Conservation (phyloP, 1,140 invertebrate species). For the Zaprionus nigranus region DNA sequence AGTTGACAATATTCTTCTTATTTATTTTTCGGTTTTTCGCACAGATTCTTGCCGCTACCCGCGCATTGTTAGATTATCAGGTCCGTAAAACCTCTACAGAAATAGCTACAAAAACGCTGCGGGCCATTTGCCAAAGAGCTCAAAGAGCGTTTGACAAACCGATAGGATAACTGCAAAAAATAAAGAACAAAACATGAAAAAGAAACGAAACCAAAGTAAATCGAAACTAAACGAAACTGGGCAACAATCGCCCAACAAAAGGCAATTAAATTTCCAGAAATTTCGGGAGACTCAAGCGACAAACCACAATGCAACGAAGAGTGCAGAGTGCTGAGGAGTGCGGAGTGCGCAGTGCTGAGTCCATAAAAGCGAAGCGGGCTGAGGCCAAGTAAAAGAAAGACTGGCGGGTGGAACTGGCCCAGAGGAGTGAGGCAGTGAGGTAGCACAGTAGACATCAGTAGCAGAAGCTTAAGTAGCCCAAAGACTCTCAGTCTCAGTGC, state of each 20-base stretch:
- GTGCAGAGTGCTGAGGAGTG: neutral
- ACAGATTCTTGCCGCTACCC: neutral
- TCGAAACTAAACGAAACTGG: slow-evolving; percentile 13
- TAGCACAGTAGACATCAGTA: slow-evolving; percentile 48
- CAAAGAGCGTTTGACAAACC: slow-evolving; percentile 42
- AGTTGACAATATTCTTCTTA: slow-evolving; percentile 5
- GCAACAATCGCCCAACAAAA: slow-evolving; percentile 52
- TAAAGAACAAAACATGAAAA: neutral
- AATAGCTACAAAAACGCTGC: slow-evolving; percentile 63
- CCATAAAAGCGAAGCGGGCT: slow-evolving; percentile 56
- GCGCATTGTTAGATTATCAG: slow-evolving; percentile 59
- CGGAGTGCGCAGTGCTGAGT: neutral
- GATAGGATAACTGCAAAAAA: slow-evolving; percentile 34
- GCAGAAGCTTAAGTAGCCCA: slow-evolving; percentile 49
- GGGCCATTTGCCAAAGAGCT: slow-evolving; percentile 63
- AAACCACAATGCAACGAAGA: slow-evolving; percentile 59
- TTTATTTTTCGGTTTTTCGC: neutral
- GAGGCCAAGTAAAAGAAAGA: neutral
- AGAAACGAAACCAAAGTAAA: slow-evolving; percentile 14
- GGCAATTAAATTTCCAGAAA: slow-evolving; percentile 78
- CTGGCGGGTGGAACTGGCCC: neutral
- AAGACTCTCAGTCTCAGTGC: slow-evolving; percentile 4
- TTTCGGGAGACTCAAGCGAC: slow-evolving; percentile 41
- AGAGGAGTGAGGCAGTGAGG: neutral
- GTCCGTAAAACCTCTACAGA: slow-evolving; percentile 59